Conservation (phyloP, 2,888 invertebrate genomes). For the Ophion ventricosus region DNA sequence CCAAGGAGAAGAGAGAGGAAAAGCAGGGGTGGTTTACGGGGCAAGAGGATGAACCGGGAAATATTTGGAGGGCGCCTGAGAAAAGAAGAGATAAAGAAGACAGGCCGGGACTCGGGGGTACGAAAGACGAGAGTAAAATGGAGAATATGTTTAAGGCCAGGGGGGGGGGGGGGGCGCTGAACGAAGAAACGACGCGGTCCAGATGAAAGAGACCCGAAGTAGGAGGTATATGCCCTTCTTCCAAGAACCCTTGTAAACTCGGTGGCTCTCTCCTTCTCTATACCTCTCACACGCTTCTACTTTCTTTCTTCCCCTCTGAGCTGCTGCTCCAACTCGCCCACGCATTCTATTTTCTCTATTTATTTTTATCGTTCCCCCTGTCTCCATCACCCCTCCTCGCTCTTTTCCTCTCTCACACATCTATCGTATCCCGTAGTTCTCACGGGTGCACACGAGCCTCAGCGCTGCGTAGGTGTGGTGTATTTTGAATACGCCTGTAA, state of each 20-base stretch:
- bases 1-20: background rate
- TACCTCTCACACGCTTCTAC: constrained; percentile 50
- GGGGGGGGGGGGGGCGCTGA: constrained; percentile 46
- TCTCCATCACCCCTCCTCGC: constrained; percentile 65
- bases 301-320: constrained; percentile 23
- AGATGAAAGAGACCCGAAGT: constrained; percentile 81
- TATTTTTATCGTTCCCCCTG: constrained; percentile 60
- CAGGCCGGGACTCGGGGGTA: constrained; percentile 37
- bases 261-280: constrained; percentile 72
- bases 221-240: constrained; percentile 81
- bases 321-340: constrained; percentile 56
- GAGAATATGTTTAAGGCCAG: constrained; percentile 48
- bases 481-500: constrained; percentile 12
- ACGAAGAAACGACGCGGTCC: constrained; percentile 73
- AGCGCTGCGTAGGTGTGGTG: background rate
- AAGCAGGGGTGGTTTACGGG: constrained; percentile 33
- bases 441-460: constrained; percentile 30
- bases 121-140: constrained; percentile 46
- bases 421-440: constrained; percentile 13
- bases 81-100: constrained; percentile 67
- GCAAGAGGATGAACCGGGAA: constrained; percentile 54
- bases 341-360: constrained; percentile 65
- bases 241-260: constrained; percentile 82
- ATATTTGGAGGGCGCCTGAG: constrained; percentile 68
- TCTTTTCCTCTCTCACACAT: constrained; percentile 13